phyloP scores from a whole-genome alignment of 2,888 invertebrate species.

The Eristalis arbustorum region DNA sequence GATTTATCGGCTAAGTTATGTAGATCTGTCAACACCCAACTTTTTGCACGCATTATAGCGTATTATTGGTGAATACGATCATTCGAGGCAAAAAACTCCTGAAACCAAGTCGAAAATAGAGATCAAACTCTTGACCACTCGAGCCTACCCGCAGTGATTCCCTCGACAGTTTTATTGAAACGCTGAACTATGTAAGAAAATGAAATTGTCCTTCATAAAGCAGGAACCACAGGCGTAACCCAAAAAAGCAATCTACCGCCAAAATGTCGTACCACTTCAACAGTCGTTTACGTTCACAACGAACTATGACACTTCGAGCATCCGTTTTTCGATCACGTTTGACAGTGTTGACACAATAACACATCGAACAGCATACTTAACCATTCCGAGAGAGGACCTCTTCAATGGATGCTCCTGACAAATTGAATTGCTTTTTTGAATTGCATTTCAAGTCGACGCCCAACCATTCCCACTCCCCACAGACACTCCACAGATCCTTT shows the following conservation, averaged over 20 bases:
- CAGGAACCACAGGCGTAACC: neutral
- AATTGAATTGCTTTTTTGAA: slow-evolving; percentile 49
- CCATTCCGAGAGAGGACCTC: neutral
- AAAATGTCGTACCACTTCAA: neutral
- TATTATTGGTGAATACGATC: too few species aligned
- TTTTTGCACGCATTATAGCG: too few species aligned
- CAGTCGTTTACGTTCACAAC: neutral
- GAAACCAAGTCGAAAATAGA: too few species aligned
- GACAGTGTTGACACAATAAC: neutral
- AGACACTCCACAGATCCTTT: neutral
- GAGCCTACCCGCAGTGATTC: too few species aligned
- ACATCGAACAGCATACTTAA: neutral
- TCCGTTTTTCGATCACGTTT: neutral
- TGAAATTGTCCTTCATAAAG: neutral
- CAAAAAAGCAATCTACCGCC: neutral
- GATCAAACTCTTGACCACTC: too few species aligned
- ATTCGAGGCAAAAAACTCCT: too few species aligned
- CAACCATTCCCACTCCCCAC: neutral
- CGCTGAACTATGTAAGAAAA: too few species aligned
- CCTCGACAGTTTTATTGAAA: too few species aligned
- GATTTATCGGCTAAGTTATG: too few species aligned
- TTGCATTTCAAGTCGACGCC: slow-evolving; percentile 24
- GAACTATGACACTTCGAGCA: neutral
- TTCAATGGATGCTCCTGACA: slow-evolving; percentile 19
- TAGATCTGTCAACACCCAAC: too few species aligned